Conservation (phyloP, 2,888 invertebrate genomes). For the Lycophotia porphyrea region DNA sequence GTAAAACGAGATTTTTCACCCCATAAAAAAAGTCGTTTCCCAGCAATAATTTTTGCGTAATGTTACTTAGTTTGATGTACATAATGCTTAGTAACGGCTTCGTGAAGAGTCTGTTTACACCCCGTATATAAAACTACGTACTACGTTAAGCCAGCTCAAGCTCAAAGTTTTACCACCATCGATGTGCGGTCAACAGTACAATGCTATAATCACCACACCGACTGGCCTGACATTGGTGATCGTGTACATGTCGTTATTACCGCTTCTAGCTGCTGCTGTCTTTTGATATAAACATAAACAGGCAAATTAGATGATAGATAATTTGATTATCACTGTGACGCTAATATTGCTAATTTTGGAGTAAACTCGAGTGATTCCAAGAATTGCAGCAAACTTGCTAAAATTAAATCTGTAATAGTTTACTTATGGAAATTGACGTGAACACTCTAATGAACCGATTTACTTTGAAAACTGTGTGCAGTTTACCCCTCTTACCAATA, state of each 20-base stretch:
- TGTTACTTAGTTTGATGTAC: no score
- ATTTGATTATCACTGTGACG: slow-evolving; percentile 24
- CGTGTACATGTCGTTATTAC: background rate
- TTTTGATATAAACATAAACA: slow-evolving; percentile 34
- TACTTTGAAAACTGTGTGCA: background rate
- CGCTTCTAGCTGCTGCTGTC: background rate
- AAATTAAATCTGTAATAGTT: slow-evolving; percentile 23
- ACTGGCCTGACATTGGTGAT: slow-evolving; percentile 5
- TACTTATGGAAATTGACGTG: background rate
- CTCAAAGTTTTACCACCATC: background rate
- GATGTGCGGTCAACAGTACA: background rate
- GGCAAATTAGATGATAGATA: slow-evolving; percentile 1
- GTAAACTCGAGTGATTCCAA: slow-evolving; percentile 23
- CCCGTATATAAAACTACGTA: background rate
- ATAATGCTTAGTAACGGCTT: no score
- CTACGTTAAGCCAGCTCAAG: background rate
- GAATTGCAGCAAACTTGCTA: slow-evolving; percentile 17
- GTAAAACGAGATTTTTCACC: no score
- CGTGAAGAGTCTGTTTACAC: no score
- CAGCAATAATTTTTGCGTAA: no score
- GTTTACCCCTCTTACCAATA: background rate
- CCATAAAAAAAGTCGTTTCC: no score
- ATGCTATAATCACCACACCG: background rate
- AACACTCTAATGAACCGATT: slow-evolving; percentile 4
- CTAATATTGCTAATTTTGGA: slow-evolving; percentile 24